A percentile compares a stretch with the other conserved stretches of the same genome.
Conservation (phyloP, 2,888 invertebrate genomes). For the Teleogryllus oceanicus region DNA sequence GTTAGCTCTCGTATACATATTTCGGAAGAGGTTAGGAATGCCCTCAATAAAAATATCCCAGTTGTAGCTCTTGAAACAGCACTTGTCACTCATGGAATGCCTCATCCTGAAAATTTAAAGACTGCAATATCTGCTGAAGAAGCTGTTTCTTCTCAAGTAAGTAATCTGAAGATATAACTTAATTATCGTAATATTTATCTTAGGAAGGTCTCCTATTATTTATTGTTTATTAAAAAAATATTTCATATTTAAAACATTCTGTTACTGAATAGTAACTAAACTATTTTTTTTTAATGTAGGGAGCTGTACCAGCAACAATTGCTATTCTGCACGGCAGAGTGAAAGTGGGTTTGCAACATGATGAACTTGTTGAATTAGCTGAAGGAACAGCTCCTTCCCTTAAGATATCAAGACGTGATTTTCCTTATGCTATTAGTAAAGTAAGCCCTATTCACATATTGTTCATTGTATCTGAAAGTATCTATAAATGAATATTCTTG, state of each 20-base stretch:
- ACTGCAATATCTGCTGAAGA: constrained; percentile 81
- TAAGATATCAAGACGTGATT: constrained; percentile 86
- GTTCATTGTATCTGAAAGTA: too few species aligned
- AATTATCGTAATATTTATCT: too few species aligned
- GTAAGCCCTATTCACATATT: constrained; percentile 41
- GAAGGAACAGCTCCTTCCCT: constrained; percentile 52
- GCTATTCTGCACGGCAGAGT: constrained; percentile 81
- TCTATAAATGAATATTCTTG: constrained; percentile 24
- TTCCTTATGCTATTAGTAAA: constrained; percentile 70
- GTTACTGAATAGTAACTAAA: not conserved
- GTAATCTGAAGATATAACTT: not conserved
- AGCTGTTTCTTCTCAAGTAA: constrained; percentile 60
- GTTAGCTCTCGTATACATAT: constrained; percentile 24
- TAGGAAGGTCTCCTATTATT: too few species aligned
- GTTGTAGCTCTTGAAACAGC: constrained; percentile 96
- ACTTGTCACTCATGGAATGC: constrained; percentile 98
- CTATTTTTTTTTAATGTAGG: constrained; percentile 52
- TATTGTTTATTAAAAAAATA: not conserved
- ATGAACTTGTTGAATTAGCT: constrained; percentile 66
- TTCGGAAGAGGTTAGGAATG: constrained; percentile 58
- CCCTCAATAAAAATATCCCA: constrained; percentile 61
- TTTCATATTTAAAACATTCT: not conserved
- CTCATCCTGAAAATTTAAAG: constrained; percentile 83
- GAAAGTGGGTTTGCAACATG: constrained; percentile 68
- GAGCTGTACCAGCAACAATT: constrained; percentile 87